A percentile compares a stretch with the other conserved stretches of the same genome.
phyloP scores from a whole-genome alignment of 2,888 invertebrate genomes.

The Macrophya alboannulata region DNA sequence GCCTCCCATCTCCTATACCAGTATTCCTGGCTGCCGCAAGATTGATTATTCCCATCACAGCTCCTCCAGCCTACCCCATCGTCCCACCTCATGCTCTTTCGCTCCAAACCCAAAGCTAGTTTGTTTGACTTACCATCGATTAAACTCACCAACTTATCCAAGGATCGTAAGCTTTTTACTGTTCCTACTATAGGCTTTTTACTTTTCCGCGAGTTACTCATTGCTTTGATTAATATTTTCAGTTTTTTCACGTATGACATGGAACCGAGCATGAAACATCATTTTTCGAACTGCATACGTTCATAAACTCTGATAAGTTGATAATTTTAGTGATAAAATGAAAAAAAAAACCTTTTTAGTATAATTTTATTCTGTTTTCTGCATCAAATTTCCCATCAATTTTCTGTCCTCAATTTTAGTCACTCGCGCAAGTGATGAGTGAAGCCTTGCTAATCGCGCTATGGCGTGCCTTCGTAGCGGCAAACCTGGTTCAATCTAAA shows the following conservation, averaged over 20 bases:
- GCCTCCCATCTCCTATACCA: background rate
- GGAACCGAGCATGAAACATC: background rate
- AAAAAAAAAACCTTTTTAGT: background rate
- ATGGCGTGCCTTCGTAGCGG: conserved; percentile 38
- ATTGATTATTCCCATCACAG: conserved; percentile 56
- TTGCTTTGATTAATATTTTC: background rate
- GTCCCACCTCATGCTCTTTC: conserved; percentile 16
- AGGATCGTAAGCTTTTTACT: conserved; percentile 12
- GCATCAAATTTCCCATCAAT: background rate
- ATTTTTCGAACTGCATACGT: background rate
- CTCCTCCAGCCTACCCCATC: conserved; percentile 21
- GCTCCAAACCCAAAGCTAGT: conserved; percentile 19
- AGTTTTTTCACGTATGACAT: background rate
- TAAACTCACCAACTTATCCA: conserved; percentile 25
- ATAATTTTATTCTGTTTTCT: background rate
- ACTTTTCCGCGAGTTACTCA: background rate
- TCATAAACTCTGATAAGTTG: background rate
- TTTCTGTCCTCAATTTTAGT: background rate
- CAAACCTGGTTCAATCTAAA: conserved; percentile 35
- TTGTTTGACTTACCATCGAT: conserved; percentile 52
- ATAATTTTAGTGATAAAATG: background rate
- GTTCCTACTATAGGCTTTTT: background rate
- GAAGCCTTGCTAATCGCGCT: conserved; percentile 27
- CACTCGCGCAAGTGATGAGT: background rate
- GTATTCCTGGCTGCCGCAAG: conserved; percentile 41